phyloP scores from a whole-genome alignment of 2,797 vertebrate genomes.

The Loris lydekkerianus region DNA sequence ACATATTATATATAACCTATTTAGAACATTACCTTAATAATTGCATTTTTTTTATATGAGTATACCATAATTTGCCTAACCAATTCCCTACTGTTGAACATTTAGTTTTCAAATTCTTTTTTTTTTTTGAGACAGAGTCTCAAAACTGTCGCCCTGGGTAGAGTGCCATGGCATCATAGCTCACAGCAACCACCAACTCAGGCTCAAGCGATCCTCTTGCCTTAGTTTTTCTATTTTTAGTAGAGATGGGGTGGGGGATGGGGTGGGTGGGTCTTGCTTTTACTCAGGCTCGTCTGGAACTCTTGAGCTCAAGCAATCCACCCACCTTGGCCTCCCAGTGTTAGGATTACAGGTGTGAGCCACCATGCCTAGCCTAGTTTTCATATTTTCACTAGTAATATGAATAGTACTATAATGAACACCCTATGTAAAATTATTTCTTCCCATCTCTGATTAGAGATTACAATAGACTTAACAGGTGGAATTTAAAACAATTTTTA shows the following conservation, averaged over 20 bases:
- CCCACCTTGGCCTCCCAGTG: no score
- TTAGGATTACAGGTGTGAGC: no score
- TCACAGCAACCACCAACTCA: no score
- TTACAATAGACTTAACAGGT: neutral
- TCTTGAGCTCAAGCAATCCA: no score
- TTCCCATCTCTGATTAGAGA: conserved; percentile 38
- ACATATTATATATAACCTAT: neutral
- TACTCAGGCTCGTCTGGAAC: no score
- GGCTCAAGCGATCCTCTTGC: no score
- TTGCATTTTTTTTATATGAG: neutral
- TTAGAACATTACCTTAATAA: conserved; percentile 60
- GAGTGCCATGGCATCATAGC: no score
- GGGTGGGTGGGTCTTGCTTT: no score
- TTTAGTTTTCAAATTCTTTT: conserved; percentile 35
- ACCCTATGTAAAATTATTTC: conserved; percentile 33
- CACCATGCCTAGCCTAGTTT: neutral
- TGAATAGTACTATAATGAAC: conserved; percentile 2
- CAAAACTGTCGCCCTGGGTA: no score
- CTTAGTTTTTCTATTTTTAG: no score
- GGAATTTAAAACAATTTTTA: neutral
- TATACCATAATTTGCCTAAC: conserved; percentile 43
- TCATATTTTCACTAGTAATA: conserved; percentile 45
- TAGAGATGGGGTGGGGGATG: no score
- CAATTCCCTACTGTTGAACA: conserved; percentile 41
- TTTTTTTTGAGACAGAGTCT: no score